Conservation (phyloP, 2,113 vertebrate genomes). For the Sapajus apella region DNA sequence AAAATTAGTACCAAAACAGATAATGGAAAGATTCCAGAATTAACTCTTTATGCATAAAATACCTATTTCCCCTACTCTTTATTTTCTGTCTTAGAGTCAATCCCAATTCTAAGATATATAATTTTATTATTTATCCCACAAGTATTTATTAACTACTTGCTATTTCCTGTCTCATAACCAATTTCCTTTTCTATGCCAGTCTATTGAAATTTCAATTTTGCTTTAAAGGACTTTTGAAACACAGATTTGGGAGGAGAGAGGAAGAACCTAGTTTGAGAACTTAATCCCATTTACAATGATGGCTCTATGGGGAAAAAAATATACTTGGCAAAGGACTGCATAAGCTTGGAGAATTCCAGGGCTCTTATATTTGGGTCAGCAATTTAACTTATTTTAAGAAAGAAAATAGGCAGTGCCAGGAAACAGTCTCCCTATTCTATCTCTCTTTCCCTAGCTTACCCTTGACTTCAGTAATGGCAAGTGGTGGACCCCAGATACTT, state of each 20-base stretch:
- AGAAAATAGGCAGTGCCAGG: neutral
- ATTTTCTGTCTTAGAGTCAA: neutral
- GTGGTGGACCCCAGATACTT: neutral
- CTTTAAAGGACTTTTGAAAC: constrained; percentile 40
- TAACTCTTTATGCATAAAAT: neutral
- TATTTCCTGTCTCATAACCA: neutral
- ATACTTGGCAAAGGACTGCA: constrained; percentile 8
- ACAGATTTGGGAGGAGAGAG: constrained; percentile 21
- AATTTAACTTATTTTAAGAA: constrained; percentile 48
- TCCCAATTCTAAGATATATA: neutral
- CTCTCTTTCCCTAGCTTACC: neutral
- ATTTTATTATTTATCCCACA: constrained; percentile 6
- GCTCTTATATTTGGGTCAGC: neutral
- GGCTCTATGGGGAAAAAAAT: neutral
- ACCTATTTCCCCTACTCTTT: neutral
- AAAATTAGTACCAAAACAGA: too few species aligned
- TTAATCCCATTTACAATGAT: constrained; percentile 43
- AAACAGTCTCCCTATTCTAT: neutral
- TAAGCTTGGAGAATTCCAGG: neutral
- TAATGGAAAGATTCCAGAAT: constrained; percentile 23
- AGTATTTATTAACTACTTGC: constrained; percentile 17
- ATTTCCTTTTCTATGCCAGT: neutral
- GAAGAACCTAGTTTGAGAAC: constrained; percentile 34
- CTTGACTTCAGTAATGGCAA: neutral
- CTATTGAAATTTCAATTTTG: constrained; percentile 39